Evolutionary conservation across 1,140 invertebrate species (phyloP), one percentile per base, ranked within the genome.

Genomic region (Drosophila parabipectinata): DNA sequence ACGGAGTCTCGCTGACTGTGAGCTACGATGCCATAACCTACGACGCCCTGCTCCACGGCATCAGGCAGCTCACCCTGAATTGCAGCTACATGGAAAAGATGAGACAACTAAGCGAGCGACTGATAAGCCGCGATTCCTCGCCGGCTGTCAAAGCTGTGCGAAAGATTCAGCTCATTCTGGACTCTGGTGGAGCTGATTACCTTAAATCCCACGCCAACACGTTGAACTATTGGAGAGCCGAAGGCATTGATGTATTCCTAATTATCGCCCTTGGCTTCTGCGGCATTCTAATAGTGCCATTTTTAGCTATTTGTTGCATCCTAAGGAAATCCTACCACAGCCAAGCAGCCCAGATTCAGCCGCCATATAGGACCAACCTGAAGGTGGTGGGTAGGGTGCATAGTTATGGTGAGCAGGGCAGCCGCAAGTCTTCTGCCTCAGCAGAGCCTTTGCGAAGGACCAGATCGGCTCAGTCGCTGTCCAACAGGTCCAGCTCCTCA

Each of bases 101-200:
- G 45, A 83, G 91, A 12, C 74, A 83, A 44, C 91, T 93, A 12
- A 90, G 92, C 30, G 91, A 92, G 2, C 69, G 92, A 6, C 87
- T 90, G 8, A 71, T 71, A 26, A 55, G 61, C 5, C 61, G 2
- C 1, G 68, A 88, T 5, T 59, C 57, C 8, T 34, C 41, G 9
- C 61, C 76, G 1, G 50, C 67, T 4, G 85, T 93, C 8, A 92
- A 80, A 0, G 94, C 94, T 0, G 63, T 93, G 24, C 93, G 91
- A 53, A 94, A 94, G 92, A 91, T 93, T 12, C 94, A 95, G 57
- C 93, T 94, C 52, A 92, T 94, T 61, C 81, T 94, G 24, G 72
- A 92, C 9, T 89, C 92, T 5, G 90, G 93, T 12, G 93, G 93
- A 14, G 92, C 92, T 0, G 75, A 87, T 28, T 92, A 92, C 61